These are phyloP conservation scores for Staurois parvus DNA, from an alignment of 2,797 vertebrate species.

Conservation along the genomic window DNA sequence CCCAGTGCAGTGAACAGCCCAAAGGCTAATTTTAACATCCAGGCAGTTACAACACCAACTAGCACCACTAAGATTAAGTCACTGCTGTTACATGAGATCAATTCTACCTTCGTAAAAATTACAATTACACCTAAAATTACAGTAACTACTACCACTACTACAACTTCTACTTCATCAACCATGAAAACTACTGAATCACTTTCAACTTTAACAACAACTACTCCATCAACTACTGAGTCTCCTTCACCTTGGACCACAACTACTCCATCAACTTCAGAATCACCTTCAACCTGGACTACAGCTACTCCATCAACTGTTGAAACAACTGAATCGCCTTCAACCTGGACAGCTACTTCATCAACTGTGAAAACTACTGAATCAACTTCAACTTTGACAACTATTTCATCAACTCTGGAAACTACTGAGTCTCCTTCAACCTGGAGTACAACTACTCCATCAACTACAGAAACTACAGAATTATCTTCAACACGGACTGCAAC, in stretches of 20 bases:
- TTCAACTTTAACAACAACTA: background rate
- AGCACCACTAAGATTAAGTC: background rate
- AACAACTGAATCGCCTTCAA: background rate
- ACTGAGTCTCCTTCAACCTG: no score
- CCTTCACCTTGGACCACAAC: background rate
- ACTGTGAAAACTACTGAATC: background rate
- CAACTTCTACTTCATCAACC: background rate
- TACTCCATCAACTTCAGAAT: background rate
- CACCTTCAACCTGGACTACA: background rate
- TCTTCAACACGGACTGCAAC: background rate
- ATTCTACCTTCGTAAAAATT: background rate
- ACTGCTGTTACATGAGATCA: background rate
- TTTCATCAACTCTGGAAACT: no score
- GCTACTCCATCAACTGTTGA: no score
- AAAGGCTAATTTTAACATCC: background rate
- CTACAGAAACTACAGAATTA: no score
- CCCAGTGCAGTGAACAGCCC: fast-evolving
- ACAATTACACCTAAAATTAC: background rate
- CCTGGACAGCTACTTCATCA: background rate
- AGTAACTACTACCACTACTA: background rate
- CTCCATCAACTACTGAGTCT: background rate
- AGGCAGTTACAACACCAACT: background rate
- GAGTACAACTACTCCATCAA: no score
- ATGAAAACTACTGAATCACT: background rate
- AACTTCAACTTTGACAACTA: no score